Conservation (phyloP, 2,113 vertebrate genomes). For the Corythornis cristatus region DNA sequence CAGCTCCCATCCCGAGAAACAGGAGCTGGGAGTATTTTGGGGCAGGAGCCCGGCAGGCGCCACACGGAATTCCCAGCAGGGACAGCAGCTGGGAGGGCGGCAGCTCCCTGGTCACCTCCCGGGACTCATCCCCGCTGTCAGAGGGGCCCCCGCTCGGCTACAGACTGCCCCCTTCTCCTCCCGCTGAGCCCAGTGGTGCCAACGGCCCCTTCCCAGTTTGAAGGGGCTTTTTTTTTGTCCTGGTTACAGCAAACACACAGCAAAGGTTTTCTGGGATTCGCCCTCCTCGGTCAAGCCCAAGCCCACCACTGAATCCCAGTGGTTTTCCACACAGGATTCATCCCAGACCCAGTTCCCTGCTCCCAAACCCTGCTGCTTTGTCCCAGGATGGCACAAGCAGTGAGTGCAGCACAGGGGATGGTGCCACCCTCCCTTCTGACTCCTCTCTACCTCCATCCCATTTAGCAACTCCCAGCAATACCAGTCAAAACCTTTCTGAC, state of each 20-base stretch:
- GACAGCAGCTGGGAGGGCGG: too few relatives aligned
- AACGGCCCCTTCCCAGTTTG: neutral
- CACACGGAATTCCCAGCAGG: rapidly evolving
- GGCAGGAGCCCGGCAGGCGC: neutral
- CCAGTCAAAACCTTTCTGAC: neutral
- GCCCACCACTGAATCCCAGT: neutral
- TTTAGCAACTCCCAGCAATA: neutral
- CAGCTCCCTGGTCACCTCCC: neutral
- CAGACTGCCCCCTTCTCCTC: neutral
- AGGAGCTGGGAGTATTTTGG: neutral
- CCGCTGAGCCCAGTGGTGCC: rapidly evolving
- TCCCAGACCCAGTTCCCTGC: neutral
- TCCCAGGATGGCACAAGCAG: neutral
- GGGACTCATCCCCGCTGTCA: neutral
- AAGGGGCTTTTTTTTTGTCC: neutral
- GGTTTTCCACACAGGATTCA: rapidly evolving
- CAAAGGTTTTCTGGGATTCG: neutral
- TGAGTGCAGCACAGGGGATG: neutral
- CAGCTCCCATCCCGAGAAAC: neutral
- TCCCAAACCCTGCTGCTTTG: rapidly evolving
- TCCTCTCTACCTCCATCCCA: neutral
- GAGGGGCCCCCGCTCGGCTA: neutral
- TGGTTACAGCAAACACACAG: neutral
- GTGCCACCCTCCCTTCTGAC: neutral
- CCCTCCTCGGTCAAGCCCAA: neutral